Base-by-base conservation (phyloP, 2,113 vertebrate genomes). In the Xerus inauris region DNA sequence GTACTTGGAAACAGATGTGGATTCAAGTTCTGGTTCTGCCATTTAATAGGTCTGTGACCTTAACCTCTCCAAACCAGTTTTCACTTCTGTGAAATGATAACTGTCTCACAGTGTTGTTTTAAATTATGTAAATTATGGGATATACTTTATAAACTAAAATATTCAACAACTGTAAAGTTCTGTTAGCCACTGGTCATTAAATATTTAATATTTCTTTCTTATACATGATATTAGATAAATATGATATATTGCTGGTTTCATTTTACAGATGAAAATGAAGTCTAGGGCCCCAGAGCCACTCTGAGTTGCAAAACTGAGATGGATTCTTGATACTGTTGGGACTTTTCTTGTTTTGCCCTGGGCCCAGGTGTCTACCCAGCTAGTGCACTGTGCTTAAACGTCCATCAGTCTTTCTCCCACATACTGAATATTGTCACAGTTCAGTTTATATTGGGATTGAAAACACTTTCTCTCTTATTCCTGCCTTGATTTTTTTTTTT, bases 401-500 rank as follows among this genome's bases (percentile, higher is more conserved):
- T 85, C 75, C 12, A 86, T 1, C 22, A 59, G 40, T 71, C 42
- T 82, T 45, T 90, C 3, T 38, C 80, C 14, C 82, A 10, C 26
- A 87, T 89, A 38, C 83, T 90, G 90, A 90, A 82, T 92, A 65
- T 91, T 91, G 72, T 88, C 42, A 40, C 83, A 91, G 35, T 80
- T 95, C 54, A 72, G 13, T 32, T 91, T 57, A 82, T 26, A 72
- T 54, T 71, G 28, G 45, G 13, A 13, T 5, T 91, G 47, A 24
- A 62, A 84, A 82, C 51, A 8, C 22, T 92, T 8, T 77, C 19
- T 13, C 6, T 91, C 73, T 73, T 73, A 54, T 77, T 87, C 19
- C 67, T 94, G 14, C 16, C 26, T 86, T 86, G 35, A 85, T 54
- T 54, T 17, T 54, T 54, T 54, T 54, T 49, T 49, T 49, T 49